Evolutionary conservation across 37 sponge, comb jelly and placozoan genomes (phyloP), one percentile per base, ranked within the genome.

Genomic region (Aplysina aerophoba): DNA sequence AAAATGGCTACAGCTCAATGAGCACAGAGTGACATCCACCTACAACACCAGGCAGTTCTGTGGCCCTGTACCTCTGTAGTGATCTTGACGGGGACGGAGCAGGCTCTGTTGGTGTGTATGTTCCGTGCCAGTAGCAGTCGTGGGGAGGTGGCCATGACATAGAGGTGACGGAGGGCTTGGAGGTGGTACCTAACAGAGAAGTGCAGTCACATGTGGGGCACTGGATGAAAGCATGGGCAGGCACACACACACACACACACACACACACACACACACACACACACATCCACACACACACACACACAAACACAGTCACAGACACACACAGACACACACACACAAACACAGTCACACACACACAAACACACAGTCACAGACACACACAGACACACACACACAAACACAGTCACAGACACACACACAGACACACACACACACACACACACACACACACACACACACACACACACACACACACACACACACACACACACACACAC

Each of bases 161-260:
- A 97, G 66, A 97, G 86, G 50, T 97, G 97, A 19, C 97, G 72
- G 40, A 97, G 80, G 15, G 97, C 95, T 68, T 97, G 97, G 6
- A 94, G 80, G 62, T 97, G 97, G 81, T 94, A 97, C 28, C 87
- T 93, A 55, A 62, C 58, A 57, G 6, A 58, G 17, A 25, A 83
- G 59, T 24, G 34, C 40, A 38, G 15, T 4, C 19, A 77, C 4
- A 62, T 14, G 6, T 55, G 55, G 55, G 39, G 21, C 33, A 16
- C 17, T 21, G 55, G 39, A 39, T 55, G 40, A 14, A 15, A 41
- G n/a, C 79, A 35, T 37, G 3, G 38, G 34, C 71, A 69, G 12
- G 34, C 71, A 69, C 71, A 69, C 71, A 69, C 71, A 69, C 33
- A 69, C 71, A 69, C 71, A 69, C 71, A 69, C 71, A 69, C 71